Evolutionary conservation across 2,797 vertebrate species (phyloP).

Genomic region (Myotis vivesi): DNA sequence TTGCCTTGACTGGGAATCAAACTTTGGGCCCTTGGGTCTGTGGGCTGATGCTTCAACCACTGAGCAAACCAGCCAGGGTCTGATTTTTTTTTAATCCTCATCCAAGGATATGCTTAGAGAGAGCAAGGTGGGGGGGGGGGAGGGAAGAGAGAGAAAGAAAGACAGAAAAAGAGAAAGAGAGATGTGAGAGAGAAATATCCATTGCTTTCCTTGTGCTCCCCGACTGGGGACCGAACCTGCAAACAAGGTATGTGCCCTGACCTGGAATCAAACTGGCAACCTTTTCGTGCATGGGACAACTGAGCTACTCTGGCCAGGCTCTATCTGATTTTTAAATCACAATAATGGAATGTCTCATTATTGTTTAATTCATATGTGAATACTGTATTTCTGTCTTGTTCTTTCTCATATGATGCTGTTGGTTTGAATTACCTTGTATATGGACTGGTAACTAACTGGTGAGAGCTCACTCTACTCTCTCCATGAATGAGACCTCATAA

Average conservation of each 20-base stretch:
- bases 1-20: too few species aligned
- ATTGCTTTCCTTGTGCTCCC: background rate
- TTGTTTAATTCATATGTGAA: constrained; percentile 28
- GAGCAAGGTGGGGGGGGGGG: background rate
- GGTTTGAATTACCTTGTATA: background rate
- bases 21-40: too few species aligned
- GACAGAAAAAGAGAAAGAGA: background rate
- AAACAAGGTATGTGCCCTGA: background rate
- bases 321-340: background rate
- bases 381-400: background rate
- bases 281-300: background rate
- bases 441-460: background rate
- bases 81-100: background rate
- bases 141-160: background rate
- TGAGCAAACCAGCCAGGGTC: too few species aligned
- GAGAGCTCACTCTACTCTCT: background rate
- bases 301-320: background rate
- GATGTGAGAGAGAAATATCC: background rate
- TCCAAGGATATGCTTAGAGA: background rate
- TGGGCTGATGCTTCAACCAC: too few species aligned
- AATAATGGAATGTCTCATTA: background rate
- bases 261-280: background rate
- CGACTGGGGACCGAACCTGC: background rate
- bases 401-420: background rate
- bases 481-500: background rate